A percentile compares a stretch with the other conserved stretches of the same genome.
phyloP scores from a whole-genome alignment of 2,113 vertebrate species.

The Dromaius novaehollandiae region DNA sequence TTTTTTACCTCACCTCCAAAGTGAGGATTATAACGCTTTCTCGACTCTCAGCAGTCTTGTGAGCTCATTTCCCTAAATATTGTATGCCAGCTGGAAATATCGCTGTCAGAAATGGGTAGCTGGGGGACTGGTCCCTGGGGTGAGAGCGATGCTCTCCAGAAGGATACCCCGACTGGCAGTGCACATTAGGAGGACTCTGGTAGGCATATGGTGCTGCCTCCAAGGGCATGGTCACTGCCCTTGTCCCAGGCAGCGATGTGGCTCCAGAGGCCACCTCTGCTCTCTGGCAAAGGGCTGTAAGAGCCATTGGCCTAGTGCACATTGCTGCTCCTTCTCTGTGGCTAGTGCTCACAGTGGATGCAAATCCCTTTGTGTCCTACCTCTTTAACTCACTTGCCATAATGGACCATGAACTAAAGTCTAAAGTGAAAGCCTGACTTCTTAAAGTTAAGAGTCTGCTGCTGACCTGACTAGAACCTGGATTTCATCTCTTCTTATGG shows the following conservation, averaged over 20 bases:
- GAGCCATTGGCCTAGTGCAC: neutral
- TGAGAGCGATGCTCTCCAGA: neutral
- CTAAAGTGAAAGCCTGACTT: neutral
- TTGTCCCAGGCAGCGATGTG: neutral
- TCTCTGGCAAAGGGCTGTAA: neutral
- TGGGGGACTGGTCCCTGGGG: neutral
- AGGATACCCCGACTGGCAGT: too few species aligned
- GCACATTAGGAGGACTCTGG: rapidly evolving
- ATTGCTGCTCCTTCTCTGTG: neutral
- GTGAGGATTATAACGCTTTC: too few species aligned
- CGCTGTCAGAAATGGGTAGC: neutral
- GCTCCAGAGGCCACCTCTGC: neutral
- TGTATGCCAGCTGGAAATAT: neutral
- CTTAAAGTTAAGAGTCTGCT: neutral
- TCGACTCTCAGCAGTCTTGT: neutral
- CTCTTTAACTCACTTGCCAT: neutral
- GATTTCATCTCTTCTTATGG: neutral
- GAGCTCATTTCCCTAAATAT: neutral
- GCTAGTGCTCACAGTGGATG: neutral
- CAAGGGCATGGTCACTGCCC: neutral
- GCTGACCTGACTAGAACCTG: neutral
- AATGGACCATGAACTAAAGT: neutral
- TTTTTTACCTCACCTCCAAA: too few species aligned
- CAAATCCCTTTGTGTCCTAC: neutral
- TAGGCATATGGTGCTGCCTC: neutral